Conservation (phyloP, 2,888 invertebrate genomes). For the Taenaris catops region DNA sequence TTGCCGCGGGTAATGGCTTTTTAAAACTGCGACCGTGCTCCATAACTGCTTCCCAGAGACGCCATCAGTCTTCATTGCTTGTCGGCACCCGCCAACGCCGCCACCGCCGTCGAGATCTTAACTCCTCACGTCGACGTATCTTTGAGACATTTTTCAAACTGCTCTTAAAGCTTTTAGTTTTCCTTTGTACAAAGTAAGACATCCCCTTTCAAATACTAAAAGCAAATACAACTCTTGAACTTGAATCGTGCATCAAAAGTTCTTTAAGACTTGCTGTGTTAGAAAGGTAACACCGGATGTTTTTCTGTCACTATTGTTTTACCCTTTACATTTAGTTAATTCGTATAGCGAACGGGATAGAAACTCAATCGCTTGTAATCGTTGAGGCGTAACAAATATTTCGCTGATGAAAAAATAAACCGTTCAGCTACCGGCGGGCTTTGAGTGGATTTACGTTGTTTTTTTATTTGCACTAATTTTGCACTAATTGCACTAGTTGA, state of each 20-base stretch:
- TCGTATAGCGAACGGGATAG: too few species aligned
- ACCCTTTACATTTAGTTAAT: too few species aligned
- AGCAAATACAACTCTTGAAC: conserved; percentile 10
- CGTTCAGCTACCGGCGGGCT: conserved; percentile 42
- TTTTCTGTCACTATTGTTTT: too few species aligned
- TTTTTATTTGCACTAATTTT: too few species aligned
- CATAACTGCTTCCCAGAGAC: conserved; percentile 75
- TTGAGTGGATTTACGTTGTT: too few species aligned
- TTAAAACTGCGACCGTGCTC: conserved; percentile 80
- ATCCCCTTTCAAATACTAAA: conserved; percentile 8
- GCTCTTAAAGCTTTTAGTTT: conserved; percentile 19
- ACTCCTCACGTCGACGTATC: conserved; percentile 46
- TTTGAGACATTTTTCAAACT: conserved; percentile 26
- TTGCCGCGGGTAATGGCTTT: conserved; percentile 76
- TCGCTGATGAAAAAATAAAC: conserved; percentile 71
- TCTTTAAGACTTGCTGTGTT: conserved; percentile 7
- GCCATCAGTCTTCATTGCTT: conserved; percentile 80
- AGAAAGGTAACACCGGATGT: too few species aligned
- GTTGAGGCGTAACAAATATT: conserved; percentile 50
- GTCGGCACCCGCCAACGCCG: conserved; percentile 69
- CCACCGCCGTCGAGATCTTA: conserved; percentile 59
- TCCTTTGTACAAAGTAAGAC: conserved; percentile 10
- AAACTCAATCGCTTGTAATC: conserved; percentile 69
- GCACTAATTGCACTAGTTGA: too few species aligned
- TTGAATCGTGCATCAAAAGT: conserved; percentile 7